Evolutionary conservation across 2,113 vertebrate species (phyloP).

Genomic region (Entelurus aequoreus): DNA sequence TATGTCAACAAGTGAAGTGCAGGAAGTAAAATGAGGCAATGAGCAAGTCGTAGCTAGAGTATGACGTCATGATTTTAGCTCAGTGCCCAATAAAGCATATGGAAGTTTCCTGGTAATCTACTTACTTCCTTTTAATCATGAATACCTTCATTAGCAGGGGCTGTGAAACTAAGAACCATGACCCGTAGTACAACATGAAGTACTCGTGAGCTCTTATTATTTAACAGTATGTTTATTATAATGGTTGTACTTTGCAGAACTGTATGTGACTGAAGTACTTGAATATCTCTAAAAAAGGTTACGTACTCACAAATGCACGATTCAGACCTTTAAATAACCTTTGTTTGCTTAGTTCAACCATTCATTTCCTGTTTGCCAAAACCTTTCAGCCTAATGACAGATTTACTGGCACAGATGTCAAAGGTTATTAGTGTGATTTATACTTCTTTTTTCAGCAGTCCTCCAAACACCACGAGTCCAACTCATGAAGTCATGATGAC

Average conservation of each 20-base stretch:
- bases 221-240: neutral
- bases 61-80: slow-evolving; percentile 25
- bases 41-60: neutral
- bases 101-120: slow-evolving; percentile 48
- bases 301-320: too few relatives aligned
- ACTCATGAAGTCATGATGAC: slow-evolving; percentile 1
- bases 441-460: too few relatives aligned
- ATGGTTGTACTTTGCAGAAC: neutral
- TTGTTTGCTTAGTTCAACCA: neutral
- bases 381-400: neutral
- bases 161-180: slow-evolving; percentile 21
- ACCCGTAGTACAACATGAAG: neutral
- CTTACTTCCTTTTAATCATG: slow-evolving; percentile 57
- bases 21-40: too few relatives aligned
- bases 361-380: slow-evolving; percentile 6
- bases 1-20: too few relatives aligned
- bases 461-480: too few relatives aligned
- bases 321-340: too few relatives aligned
- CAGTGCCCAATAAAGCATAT: slow-evolving; percentile 39
- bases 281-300: too few relatives aligned
- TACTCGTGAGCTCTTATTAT: neutral
- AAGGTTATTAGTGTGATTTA: neutral
- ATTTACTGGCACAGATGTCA: neutral
- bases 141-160: slow-evolving; percentile 21
- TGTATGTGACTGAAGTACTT: neutral